These are phyloP conservation scores for Argyresthia goedartella DNA, from an alignment of 2,888 invertebrate species.

Conservation along the genomic window DNA sequence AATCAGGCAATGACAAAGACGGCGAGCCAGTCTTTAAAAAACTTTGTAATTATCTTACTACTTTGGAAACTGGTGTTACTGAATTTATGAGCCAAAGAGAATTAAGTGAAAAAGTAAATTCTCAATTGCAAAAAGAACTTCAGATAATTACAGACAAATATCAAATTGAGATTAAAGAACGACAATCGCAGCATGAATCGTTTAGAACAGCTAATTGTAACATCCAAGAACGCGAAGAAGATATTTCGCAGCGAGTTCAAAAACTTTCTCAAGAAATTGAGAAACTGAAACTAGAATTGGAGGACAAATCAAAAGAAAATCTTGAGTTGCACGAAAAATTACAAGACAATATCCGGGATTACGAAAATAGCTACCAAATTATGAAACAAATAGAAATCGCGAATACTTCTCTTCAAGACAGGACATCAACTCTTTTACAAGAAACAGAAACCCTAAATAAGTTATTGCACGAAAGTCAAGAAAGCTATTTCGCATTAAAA, in stretches of 20 bases:
- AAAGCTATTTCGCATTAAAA: slow-evolving; percentile 3
- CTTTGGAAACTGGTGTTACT: neutral
- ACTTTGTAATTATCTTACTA: neutral
- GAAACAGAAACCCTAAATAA: slow-evolving; percentile 22
- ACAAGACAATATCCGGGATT: neutral
- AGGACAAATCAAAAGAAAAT: neutral
- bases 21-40: neutral
- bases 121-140: neutral
- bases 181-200: neutral
- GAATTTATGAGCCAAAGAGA: neutral
- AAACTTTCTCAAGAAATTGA: neutral
- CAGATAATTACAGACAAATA: neutral
- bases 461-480: slow-evolving; percentile 19
- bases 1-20: neutral
- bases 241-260: neutral
- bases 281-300: neutral
- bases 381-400: neutral
- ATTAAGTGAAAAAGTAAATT: neutral
- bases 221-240: neutral
- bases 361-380: no score
- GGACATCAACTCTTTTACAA: neutral
- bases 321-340: neutral
- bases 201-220: neutral
- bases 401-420: neutral
- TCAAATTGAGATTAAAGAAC: neutral